Evolutionary conservation across 2,888 invertebrate genomes (phyloP).

Genomic region (Leptopilina syphax): DNA sequence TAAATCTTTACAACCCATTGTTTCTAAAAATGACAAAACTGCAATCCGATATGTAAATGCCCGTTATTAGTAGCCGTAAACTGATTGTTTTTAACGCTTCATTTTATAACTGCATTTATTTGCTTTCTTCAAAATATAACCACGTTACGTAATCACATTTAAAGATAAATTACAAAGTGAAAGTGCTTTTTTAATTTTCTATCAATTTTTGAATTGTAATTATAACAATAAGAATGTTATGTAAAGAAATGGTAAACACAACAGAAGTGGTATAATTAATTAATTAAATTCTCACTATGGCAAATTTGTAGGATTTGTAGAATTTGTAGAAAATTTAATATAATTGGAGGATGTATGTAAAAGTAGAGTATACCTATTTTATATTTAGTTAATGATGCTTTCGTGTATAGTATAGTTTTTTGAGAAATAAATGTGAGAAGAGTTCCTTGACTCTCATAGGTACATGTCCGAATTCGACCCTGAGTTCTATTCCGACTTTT

Average conservation of each 20-base stretch:
- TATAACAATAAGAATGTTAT: neutral
- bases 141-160: neutral
- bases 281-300: too few relatives aligned
- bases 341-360: too few relatives aligned
- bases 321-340: too few relatives aligned
- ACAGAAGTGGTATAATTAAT: too few relatives aligned
- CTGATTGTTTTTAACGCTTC: constrained; percentile 1
- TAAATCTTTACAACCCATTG: constrained; percentile 50
- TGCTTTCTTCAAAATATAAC: neutral
- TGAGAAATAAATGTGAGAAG: constrained; percentile 29
- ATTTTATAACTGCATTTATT: neutral
- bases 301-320: too few relatives aligned
- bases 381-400: neutral
- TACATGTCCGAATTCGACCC: constrained; percentile 46
- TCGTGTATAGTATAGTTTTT: neutral
- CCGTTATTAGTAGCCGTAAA: constrained; percentile 20
- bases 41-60: constrained; percentile 16
- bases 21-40: constrained; percentile 45
- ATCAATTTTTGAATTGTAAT: too few relatives aligned
- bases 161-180: neutral
- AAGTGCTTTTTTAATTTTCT: neutral
- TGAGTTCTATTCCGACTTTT: constrained; percentile 43
- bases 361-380: neutral
- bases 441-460: constrained; percentile 49
- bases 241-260: neutral